Base-by-base conservation (phyloP, 30 jellyfish, hydroid and myxozoan genomes). In the Mastigias papua region DNA sequence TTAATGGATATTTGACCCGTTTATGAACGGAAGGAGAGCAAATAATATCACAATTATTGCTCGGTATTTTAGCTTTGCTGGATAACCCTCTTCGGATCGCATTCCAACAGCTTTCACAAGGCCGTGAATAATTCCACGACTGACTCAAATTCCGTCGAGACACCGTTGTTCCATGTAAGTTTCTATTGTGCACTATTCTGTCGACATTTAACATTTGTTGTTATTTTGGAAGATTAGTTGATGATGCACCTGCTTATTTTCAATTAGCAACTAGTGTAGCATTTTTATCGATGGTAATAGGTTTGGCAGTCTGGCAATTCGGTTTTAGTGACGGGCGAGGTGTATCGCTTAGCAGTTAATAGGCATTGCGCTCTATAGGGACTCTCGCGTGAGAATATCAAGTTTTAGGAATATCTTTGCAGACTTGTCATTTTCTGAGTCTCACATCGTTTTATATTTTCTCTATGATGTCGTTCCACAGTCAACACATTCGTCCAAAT, bases 51-150 rank as follows among this genome's bases (percentile, higher is more conserved):
- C 9, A 2, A 63, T 63, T 63, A 63, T 63, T 42, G 42, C 7
- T 25, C 35, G 42, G 20, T 22, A 22, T 63, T 63, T 23, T n/a
- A 25, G 42, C 42, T n/a, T 27, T 25, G 74, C 74, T 63, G 35
- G 74, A 63, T 63, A 63, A n/a, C 42, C 74, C 21, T 17, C 23
- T 54, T 7, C 0, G 27, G 67, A 54, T 11, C 67, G 67, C 67
- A 54, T 54, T 54, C 67, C 67, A 54, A 54, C 74, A 13, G 13
- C 37, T 20, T 27, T 63, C 74, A 63, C 46, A 63, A 63, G 74
- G 74, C 74, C 74, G 74, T 63, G 74, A 63, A 26, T 63, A 63
- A 2, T 13, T 22, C 46, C 46, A 63, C 74, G 42, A 63, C 35
- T n/a, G 20, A 63, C 35, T 63, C 74, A 63, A 63, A 58, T 58